Base-by-base conservation (phyloP, 2,797 vertebrate species). In the Acomys russatus region DNA sequence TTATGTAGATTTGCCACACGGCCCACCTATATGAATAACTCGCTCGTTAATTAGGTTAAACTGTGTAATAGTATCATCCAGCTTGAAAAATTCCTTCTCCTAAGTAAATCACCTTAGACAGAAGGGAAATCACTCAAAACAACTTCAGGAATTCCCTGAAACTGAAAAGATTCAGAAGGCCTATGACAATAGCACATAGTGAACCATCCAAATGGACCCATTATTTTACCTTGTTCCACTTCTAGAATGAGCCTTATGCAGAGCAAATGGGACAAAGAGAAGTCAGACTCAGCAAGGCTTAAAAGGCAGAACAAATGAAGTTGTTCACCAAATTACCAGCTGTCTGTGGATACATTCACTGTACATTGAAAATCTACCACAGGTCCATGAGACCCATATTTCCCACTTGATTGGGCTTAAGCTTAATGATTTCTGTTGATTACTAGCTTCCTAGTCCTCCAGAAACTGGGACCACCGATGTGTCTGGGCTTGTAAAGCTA, bases 341-440 rank as follows among this genome's bases (percentile, higher is more conserved):
- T 20, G 35, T 2, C 1, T 54, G 35, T 80, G 17, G 9, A 38
- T 49, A 15, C 12, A 33, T 44, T 33, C 12, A 5, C 63, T n/a
- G 3, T 17, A 22, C 33, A 51, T 9, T 54, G 51, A 3, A 9
- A 68, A 17, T 61, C 11, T 0, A 4, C 30, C 12, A n/a, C 3
- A 68, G 25, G 6, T 23, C 6, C 1, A 14, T 56, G n/a, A 35
- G 9, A 6, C 6, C n/a, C n/a, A 11, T n/a, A 9, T 4, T 68
- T 61, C 2, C 25, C 4, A 44, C 6, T 18, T 20, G 14, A n/a
- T 9, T 0, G 11, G 3, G 15, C 6, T 44, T 63, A 18, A 7
- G 1, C 35, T 70, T 38, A 30, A 14, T 22, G 25, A 9, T 1
- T 3, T 23, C 33, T 66, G 9, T 49, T 59, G 20, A 30, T 78